Evolutionary conservation across 1,140 invertebrate species (phyloP), one percentile per base, ranked within the genome.

Genomic region (Arctopsyche grandis): DNA sequence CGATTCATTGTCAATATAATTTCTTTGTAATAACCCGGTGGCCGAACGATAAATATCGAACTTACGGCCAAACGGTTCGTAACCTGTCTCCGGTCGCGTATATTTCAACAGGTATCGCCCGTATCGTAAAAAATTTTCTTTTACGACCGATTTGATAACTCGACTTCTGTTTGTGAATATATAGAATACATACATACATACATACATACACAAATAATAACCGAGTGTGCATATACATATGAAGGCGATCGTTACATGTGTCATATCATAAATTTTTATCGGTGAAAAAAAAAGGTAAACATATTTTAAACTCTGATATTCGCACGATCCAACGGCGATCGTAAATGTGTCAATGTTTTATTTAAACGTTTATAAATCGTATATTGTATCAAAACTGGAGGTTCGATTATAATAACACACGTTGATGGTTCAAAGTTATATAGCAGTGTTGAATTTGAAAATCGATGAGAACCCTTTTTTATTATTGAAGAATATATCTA

Each of bases 1-100:
- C n/a, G 58, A 60, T 60, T 60, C 58, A 66, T 66, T 24, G 63
- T 66, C 63, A 26, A 26, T 26, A 66, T 66, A 66, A 66, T 66
- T 24, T 66, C 19, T 24, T 66, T 29, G 63, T 66, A 66, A 66
- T 66, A 66, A 26, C 63, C 22, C 63, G 21, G 63, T 66, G 63
- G 63, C 21, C 63, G 9, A 14, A 10, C 16, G 16, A 66, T 66
- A 66, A 66, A 66, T 66, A 66, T 52, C 10, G 16, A 52, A 16
- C 48, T 14, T 52, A 16, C 48, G 48, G 48, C 16, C 63, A 12
- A 12, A 24, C 63, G 19, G 63, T 26, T 14, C 63, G 21, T 29
- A 66, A 66, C 19, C 63, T 66, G 63, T 66, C 63, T 66, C 63
- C 63, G 63, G 63, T 19, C 63, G 63, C 63, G 63, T 66, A 66